Evolutionary conservation across 2,113 vertebrate species (phyloP).

Genomic region (Pangasianodon hypophthalmus): DNA sequence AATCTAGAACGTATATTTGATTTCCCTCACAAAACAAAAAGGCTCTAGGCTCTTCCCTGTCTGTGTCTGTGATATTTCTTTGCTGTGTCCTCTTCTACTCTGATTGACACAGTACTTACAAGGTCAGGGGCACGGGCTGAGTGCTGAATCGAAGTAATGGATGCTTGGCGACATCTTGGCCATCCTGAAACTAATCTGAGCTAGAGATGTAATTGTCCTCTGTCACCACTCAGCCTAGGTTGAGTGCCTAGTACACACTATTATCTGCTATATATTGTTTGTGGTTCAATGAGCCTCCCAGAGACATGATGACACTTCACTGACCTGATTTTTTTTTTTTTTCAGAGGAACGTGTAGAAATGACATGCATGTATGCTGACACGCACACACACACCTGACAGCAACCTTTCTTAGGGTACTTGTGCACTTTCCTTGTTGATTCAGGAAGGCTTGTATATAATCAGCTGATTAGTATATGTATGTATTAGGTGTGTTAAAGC

Average conservation of each 20-base stretch:
- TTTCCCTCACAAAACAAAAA: background rate
- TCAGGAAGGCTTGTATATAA: background rate
- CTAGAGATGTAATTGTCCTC: constrained; percentile 64
- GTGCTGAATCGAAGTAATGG: constrained; percentile 69
- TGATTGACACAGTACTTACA: constrained; percentile 49
- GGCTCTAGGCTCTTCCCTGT: background rate
- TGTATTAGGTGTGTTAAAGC: background rate
- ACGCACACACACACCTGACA: background rate
- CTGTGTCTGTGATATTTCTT: constrained; percentile 47
- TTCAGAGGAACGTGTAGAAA: constrained; percentile 23
- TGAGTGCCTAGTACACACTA: constrained; percentile 62
- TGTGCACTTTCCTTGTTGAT: background rate
- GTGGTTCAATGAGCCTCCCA: constrained; percentile 47
- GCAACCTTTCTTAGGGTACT: background rate
- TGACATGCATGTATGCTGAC: background rate
- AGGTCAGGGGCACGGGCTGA: constrained; percentile 56
- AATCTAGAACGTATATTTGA: background rate
- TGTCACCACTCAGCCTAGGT: constrained; percentile 62
- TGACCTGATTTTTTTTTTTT: constrained; percentile 22
- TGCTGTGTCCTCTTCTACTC: constrained; percentile 56
- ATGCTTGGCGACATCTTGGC: constrained; percentile 60
- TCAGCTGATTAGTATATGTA: background rate
- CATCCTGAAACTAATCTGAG: constrained; percentile 60
- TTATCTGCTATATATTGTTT: constrained; percentile 58
- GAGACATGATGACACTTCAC: constrained; percentile 60